phyloP scores from a whole-genome alignment of 37 sponge, comb jelly and placozoan species.

The Halichondria panicea region DNA sequence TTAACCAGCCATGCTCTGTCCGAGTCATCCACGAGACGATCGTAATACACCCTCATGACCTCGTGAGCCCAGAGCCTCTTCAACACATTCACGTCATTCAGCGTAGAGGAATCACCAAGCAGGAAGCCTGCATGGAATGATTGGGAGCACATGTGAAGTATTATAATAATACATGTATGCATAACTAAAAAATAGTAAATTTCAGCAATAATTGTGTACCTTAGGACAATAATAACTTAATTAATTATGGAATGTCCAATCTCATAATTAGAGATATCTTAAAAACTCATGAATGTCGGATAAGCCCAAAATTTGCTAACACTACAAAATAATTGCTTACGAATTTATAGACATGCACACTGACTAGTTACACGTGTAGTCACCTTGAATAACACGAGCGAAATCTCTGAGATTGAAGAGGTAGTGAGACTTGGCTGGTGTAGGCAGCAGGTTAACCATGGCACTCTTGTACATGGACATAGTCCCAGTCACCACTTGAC shows the following conservation, averaged over 20 bases:
- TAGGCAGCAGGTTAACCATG: conserved; percentile 89
- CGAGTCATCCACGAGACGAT: conserved; percentile 90
- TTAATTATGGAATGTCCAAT: too few species aligned
- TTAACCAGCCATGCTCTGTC: conserved; percentile 91
- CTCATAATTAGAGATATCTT: too few species aligned
- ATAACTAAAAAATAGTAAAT: not conserved
- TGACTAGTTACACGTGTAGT: too few species aligned
- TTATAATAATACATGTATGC: not conserved
- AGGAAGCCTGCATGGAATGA: conserved; percentile 50
- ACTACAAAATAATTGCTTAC: too few species aligned
- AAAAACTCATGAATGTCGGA: too few species aligned
- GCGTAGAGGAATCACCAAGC: conserved; percentile 39
- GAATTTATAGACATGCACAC: too few species aligned
- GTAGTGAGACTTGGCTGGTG: conserved; percentile 96
- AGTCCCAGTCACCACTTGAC: conserved; percentile 81
- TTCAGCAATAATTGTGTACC: too few species aligned
- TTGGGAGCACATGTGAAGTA: not conserved
- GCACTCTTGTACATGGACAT: conserved; percentile 89
- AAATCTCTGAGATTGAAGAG: conserved; percentile 97
- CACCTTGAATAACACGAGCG: conserved; percentile 91
- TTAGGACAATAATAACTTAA: too few species aligned
- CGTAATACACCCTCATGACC: conserved; percentile 94
- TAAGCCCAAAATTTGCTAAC: too few species aligned
- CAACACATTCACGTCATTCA: conserved; percentile 45
- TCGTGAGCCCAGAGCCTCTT: conserved; percentile 79